Percentiles rank a stretch among this genome's conserved stretches.
Conservation (phyloP, 2,113 vertebrate species). For the Corythornis vintsioides region DNA sequence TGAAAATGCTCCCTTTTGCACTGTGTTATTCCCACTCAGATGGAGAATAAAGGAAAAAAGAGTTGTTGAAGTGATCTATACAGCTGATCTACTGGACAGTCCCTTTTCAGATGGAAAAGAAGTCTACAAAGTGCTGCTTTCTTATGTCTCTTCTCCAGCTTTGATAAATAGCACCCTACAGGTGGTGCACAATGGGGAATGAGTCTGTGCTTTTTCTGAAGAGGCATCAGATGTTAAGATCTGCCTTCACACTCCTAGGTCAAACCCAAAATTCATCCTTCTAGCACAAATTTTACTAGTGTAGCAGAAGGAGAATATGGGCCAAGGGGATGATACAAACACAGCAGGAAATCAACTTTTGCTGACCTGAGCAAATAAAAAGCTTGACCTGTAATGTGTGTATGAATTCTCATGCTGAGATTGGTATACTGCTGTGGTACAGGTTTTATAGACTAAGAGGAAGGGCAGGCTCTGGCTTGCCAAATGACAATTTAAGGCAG, state of each 20-base stretch:
- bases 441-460: background rate
- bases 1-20: constrained; percentile 22
- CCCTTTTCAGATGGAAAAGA: background rate
- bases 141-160: background rate
- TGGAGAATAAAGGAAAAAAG: constrained; percentile 14
- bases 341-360: background rate
- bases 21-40: background rate
- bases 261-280: background rate
- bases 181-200: background rate
- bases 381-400: background rate
- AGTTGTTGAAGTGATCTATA: background rate
- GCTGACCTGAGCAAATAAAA: background rate
- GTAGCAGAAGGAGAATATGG: background rate
- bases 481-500: background rate
- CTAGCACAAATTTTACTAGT: background rate
- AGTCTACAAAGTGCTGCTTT: background rate
- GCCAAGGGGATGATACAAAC: background rate
- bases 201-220: background rate
- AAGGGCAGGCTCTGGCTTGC: background rate
- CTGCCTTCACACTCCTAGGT: background rate
- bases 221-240: background rate
- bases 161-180: background rate
- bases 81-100: background rate
- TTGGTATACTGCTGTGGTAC: background rate
- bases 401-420: background rate